Evolutionary conservation across 2,888 invertebrate species (phyloP), one percentile per base, ranked within the genome.

Genomic region (Drosophila bunnanda): DNA sequence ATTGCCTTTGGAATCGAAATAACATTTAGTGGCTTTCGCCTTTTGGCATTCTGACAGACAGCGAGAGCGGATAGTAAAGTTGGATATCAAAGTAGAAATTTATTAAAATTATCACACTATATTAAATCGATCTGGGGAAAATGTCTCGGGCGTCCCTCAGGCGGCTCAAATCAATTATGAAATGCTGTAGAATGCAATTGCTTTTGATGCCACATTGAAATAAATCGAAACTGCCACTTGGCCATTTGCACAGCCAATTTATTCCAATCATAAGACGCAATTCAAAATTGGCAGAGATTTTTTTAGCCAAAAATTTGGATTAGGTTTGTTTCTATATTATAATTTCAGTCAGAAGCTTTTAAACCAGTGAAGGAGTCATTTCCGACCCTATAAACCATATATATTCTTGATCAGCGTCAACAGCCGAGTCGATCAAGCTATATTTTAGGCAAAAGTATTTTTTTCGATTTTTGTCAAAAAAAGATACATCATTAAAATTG

Each of bases 41-140:
- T 50, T 52, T 79, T 78, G 76, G 86, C 84, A 76, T 48, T 52
- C 62, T 77, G 87, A 74, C 83, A 83, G 71, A 70, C 83, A 80
- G 65, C 44, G 52, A 53, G 36, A 17, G 34, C 15, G n/a, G 43
- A 7, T 10, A 12, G 15, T 7, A 34, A 39, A 71, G 39, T 61
- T 53, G 4, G 10, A 28, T 17, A 41, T 43, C 41, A 32, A 72
- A 61, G 61, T 17, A 50, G 25, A 39, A 41, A 28, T 3, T 9
- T 13, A 17, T 38, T 17, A 32, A 55, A 55, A 43, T 32, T 8
- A 25, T 52, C 30, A 30, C 15, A 15, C 32, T 43, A 30, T 43
- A 30, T 30, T 30, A 32, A 44, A 20, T 52, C 50, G 22, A 52
- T 22, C 5, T 34, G 8, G 25, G 12, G 12, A 41, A 10, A 30